A percentile compares a stretch with the other conserved stretches of the same genome.
Evolutionary conservation across 2,797 vertebrate species (phyloP).

Genomic region (Notolabrus celidotus): DNA sequence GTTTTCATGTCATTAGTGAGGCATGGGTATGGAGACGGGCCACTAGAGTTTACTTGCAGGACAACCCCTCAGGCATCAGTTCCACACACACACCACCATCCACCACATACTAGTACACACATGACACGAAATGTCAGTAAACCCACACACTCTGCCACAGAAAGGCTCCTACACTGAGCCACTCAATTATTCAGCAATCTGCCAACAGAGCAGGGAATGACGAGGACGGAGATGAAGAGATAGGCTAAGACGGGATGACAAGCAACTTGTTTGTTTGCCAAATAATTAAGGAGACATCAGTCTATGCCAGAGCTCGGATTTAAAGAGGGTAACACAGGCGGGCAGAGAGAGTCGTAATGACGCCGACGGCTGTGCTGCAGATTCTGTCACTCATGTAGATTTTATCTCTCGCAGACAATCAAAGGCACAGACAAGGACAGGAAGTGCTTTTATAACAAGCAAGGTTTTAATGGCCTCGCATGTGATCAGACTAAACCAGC

Average conservation of each 20-base stretch:
- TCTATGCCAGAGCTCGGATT: slow-evolving; percentile 50
- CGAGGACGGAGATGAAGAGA: slow-evolving; percentile 63
- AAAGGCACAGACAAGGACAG: slow-evolving; percentile 38
- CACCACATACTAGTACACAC: slow-evolving; percentile 32
- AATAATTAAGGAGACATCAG: slow-evolving; percentile 72
- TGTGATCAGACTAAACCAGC: slow-evolving; percentile 35
- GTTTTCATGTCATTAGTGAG: not conserved
- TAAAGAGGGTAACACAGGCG: slow-evolving; percentile 50
- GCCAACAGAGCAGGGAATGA: slow-evolving; percentile 46
- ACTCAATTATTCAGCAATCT: slow-evolving; percentile 75
- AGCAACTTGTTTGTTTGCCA: slow-evolving; percentile 75
- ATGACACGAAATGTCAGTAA: slow-evolving; percentile 12
- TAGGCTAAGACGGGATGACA: slow-evolving; percentile 62
- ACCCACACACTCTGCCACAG: slow-evolving; percentile 12
- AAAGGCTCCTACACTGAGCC: slow-evolving; percentile 32
- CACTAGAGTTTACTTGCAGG: slow-evolving; percentile 48
- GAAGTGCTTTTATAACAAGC: slow-evolving; percentile 43
- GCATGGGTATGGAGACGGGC: slow-evolving; percentile 26
- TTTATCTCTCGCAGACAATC: slow-evolving; percentile 46
- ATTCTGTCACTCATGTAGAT: slow-evolving; percentile 56
- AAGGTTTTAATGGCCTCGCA: slow-evolving; percentile 25
- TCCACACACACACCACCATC: slow-evolving; percentile 6
- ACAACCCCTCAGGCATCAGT: slow-evolving; percentile 48
- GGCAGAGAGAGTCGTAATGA: slow-evolving; percentile 53
- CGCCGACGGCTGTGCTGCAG: slow-evolving; percentile 45